Evolutionary conservation across 2,888 invertebrate species (phyloP).

Genomic region (Vannuccia rotundouncinata): DNA sequence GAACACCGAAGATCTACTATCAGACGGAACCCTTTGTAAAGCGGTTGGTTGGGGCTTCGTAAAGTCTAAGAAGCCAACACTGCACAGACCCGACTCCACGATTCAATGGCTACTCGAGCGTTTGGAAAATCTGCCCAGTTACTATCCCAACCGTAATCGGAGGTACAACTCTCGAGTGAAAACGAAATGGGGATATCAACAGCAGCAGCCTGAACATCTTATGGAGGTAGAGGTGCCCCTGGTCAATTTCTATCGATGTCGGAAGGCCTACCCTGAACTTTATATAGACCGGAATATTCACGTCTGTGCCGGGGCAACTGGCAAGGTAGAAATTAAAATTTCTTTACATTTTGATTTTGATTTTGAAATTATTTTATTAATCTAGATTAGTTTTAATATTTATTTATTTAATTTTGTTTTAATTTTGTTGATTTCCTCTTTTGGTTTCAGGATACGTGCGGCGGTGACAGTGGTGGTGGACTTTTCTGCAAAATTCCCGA

Average conservation of each 20-base stretch:
- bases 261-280: not conserved
- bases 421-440: not conserved
- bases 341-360: not conserved
- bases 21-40: not conserved
- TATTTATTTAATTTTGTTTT: not conserved
- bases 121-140: not conserved
- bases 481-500: constrained; percentile 28
- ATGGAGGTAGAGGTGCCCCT: constrained; percentile 22
- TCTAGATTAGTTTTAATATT: not conserved
- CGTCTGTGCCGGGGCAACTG: constrained; percentile 4
- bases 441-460: constrained; percentile 30
- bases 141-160: not conserved
- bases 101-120: not conserved
- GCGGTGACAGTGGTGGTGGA: constrained; percentile 35
- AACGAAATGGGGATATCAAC: too few relatives aligned
- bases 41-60: constrained; percentile 8
- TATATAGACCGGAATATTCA: constrained; percentile 18
- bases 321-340: constrained; percentile 6
- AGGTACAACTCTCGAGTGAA: not conserved
- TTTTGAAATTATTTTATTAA: not conserved
- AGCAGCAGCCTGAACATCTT: not conserved
- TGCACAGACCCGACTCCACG: not conserved
- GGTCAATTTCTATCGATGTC: constrained; percentile 20
- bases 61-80: not conserved
- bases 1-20: not conserved